These are phyloP conservation scores for Xenops minutus DNA, from an alignment of 2,797 vertebrate species.

Conservation along the genomic window DNA sequence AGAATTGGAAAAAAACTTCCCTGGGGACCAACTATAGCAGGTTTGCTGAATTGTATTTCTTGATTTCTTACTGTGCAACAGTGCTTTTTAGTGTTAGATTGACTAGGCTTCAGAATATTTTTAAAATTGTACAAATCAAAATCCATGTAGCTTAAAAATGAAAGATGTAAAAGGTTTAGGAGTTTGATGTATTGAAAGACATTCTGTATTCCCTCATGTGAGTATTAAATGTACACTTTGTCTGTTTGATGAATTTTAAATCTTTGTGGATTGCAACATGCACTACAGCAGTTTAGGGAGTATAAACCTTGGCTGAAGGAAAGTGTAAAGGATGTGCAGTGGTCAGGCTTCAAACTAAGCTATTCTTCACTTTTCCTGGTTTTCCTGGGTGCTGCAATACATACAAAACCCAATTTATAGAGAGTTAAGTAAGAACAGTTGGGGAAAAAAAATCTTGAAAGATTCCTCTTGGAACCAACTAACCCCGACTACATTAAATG, in stretches of 20 bases:
- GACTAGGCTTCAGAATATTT: conserved; percentile 84
- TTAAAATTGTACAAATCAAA: conserved; percentile 86
- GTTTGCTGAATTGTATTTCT: conserved; percentile 85
- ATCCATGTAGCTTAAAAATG: conserved; percentile 84
- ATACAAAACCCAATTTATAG: not conserved
- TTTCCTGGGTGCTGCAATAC: not conserved
- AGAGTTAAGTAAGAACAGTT: not conserved
- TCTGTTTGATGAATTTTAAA: conserved; percentile 82
- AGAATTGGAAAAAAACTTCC: conserved; percentile 87
- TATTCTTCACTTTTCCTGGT: not conserved
- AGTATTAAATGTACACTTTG: conserved; percentile 84
- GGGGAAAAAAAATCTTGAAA: not conserved
- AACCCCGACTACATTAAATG: not conserved
- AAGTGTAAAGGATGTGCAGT: conserved; percentile 16
- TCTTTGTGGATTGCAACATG: conserved; percentile 69
- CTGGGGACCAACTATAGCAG: conserved; percentile 82
- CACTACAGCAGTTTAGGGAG: conserved; percentile 48
- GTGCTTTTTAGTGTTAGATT: conserved; percentile 85
- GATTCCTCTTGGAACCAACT: not conserved
- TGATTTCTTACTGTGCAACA: conserved; percentile 85
- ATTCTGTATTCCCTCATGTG: conserved; percentile 81
- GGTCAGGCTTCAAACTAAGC: conserved; percentile 39
- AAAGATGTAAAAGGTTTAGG: conserved; percentile 85
- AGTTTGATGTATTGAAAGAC: conserved; percentile 82
- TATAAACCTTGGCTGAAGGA: conserved; percentile 52